Evolutionary conservation across 2,113 vertebrate species (phyloP), one percentile per base, ranked within the genome.

Genomic region (Periophthalmodon schlosseri): DNA sequence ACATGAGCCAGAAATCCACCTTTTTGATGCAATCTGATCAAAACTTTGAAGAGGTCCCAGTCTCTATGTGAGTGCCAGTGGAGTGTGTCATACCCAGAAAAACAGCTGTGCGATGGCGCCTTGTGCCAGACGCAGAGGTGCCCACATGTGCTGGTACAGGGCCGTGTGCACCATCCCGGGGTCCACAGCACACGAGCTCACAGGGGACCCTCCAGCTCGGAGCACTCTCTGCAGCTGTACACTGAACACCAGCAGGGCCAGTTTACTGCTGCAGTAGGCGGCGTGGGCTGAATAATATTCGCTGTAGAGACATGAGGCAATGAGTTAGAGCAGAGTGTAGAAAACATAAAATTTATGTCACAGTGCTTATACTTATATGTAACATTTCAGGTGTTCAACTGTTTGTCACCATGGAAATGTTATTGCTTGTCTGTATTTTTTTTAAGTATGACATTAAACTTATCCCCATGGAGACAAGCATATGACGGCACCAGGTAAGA

Each of bases 241-340:
- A 56, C 94, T 92, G 84, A 96, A 99, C 2, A 97, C 78, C 61
- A 97, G 94, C 75, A 97, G 94, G 60, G 96, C 96, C 87, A 97
- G 94, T 83, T 99, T 98, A 93, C 96, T 98, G 34, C 92, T 89
- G 58, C 96, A 94, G 69, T 97, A 99, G 44, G 96, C 96, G 23
- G 88, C 93, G 66, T 97, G 94, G 6, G 96, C 71, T 10, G 96
- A 96, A 86, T 96, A 96, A 57, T 70, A 75, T 28, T 68, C 58
- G 67, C 96, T 98, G 90, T 0, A 15, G 16, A 86, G 69, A 67
- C 23, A 80, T 14, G 77, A 23, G 20, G 18, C 2, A 46, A 11
- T 52, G 61, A 61, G 7, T 79, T 18, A 78, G 15, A 28, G 28
- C 54, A 28, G 10, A 56, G 14, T 39, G 50, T 2, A 49, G 3